Base-by-base conservation (phyloP, 2,797 vertebrate species). In the Urocyon cinereoargenteus region DNA sequence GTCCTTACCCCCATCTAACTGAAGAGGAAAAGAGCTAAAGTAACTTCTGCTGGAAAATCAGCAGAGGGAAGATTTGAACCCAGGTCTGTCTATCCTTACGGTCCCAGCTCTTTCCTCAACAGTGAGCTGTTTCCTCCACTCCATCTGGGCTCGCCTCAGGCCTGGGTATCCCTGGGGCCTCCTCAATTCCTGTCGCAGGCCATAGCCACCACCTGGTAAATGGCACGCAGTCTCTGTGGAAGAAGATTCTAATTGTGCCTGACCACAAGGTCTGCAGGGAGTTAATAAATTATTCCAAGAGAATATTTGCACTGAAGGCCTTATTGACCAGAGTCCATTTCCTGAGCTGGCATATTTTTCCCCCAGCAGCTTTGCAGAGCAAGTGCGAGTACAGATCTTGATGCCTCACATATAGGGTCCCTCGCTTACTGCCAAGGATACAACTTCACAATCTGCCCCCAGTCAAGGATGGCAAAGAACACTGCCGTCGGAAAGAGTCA, bases 281-380 rank as follows among this genome's bases (percentile, higher is more conserved):
- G 88, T 89, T 97, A 90, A 94, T 97, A 94, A 95, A 91, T 95
- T 85, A 85, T 96, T 95, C 94, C 73, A 87, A 85, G 82, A 94
- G 86, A 95, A 96, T 53, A 79, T 91, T 2, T 93, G 82, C 77
- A 36, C 83, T 18, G 86, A 92, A 90, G 85, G 93, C 28, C 79
- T 75, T 97, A 90, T 94, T 87, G 89, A 97, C 95, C 90, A 6
- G 31, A 85, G 53, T 97, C 61, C 55, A 92, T 91, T 92, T 93
- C 94, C 95, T 87, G 40, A 82, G 49, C 70, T 82, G 86, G 28
- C 31, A 18, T 75, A 31, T 90, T 86, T 72, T 87, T 45, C 16
- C 49, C 72, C 79, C 9, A 72, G 86, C 51, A 72, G 61, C 28
- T 36, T 24, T 92, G 78, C 78, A 51, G 90, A 95, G 90, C 83